Base-by-base conservation (phyloP, 1,140 invertebrate genomes). In the Drosophila paulistorum region DNA sequence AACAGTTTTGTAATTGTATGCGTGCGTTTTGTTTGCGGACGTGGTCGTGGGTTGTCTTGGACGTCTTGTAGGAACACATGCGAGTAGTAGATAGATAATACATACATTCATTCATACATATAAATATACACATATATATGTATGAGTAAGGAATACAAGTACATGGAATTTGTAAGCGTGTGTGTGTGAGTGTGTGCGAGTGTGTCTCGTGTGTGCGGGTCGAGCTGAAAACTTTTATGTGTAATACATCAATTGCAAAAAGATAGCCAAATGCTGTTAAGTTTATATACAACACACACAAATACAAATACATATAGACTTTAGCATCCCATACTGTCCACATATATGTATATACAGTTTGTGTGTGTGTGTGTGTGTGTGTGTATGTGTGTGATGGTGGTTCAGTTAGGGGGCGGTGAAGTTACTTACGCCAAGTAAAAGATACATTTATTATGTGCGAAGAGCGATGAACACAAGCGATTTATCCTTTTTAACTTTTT, bases 181-280 rank as follows among this genome's bases (percentile, higher is more conserved):
- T 26, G 26, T 64, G 63, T 41, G 68, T 35, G 33, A 57, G 17
- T 35, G 23, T 68, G 71, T 30, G 30, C 6, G 30, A 30, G 65
- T 54, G 65, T 39, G 54, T 57, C 45, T 51, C 17, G 71, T 65
- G 78, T 39, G 74, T 71, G 58, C 69, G 67, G 57, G 60, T 65
- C 37, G 65, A 73, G 65, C 85, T 89, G 81, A 85, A 89, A 89
- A 89, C 85, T 89, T 87, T 87, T 89, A 90, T 90, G 85, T 89
- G 85, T 91, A 91, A 91, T 91, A 91, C 89, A 91, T 91, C 89
- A 91, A 91, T 91, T 91, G 89, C 89, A 91, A 91, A 91, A 91
- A 91, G 89, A 90, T 90, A 90, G 86, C 86, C 86, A 90, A 90
- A 89, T 90, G 85, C 85, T 85, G 81, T 90, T 89, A 89, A 90